Evolutionary conservation across 2,888 invertebrate genomes (phyloP), one percentile per base, ranked within the genome.

Genomic region (Leptarthrus brevirostris): DNA sequence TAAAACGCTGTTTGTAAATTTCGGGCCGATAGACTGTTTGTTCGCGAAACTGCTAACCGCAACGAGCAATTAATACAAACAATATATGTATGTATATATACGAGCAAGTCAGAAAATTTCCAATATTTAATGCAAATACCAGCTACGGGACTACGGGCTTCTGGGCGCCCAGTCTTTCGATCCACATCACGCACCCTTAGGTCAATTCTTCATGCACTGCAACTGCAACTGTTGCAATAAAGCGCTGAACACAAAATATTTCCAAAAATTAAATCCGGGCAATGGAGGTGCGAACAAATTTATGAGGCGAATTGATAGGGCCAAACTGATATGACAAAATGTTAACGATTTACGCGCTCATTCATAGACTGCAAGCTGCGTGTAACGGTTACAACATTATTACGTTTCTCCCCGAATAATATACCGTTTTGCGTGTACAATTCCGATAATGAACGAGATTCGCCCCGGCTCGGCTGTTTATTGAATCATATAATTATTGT

Each of bases 61-160:
- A 66, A 66, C 66, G 44, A 49, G 26, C 49, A 66, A 66, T 66
- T 66, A 66, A 66, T 49, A 49, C 47, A 44, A 66, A 49, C 49
- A 66, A 66, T 26, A 14, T 20, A 24, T n/a, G n/a, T n/a, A n/a
- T n/a, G n/a, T n/a, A n/a, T n/a, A n/a, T 5, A 8, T 10, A 14
- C 56, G 26, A 16, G 4, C 30, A 22, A 6, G 8, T 14, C 12
- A 6, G 49, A 47, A 26, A 66, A 47, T 47, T n/a, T 47, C 49
- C 47, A 66, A 66, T 66, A 66, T 66, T 66, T 47, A 66, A 66
- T 66, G 66, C 66, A 66, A 66, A 66, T 66, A 66, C 24, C 20
- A 49, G n/a, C 44, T 47, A 26, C 18, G 16, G 49, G 3, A 14
- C n/a, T n/a, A n/a, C n/a, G n/a, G n/a, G n/a, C n/a, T n/a, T n/a